Evolutionary conservation across 2,888 invertebrate genomes (phyloP).

Genomic region (Sabatieria punctata): DNA sequence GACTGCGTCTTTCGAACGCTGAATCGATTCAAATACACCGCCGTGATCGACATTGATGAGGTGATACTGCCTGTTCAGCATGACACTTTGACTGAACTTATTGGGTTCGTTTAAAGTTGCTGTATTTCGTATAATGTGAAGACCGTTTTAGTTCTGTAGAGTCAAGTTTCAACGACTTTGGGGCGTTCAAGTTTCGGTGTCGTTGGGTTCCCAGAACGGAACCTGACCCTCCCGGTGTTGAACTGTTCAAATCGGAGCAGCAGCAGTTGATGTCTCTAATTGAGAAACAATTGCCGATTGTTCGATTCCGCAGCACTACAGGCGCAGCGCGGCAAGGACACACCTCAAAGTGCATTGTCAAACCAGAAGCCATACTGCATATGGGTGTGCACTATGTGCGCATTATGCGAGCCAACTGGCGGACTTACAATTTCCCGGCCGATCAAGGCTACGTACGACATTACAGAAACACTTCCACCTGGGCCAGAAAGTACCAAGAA

Average conservation of each 20-base stretch:
- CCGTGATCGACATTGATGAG: slow-evolving; percentile 2
- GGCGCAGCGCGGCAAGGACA: background rate
- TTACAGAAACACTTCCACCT: background rate
- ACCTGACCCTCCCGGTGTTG: background rate
- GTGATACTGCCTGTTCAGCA: background rate
- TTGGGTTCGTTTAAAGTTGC: background rate
- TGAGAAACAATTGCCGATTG: background rate
- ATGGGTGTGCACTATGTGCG: background rate
- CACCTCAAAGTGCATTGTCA: background rate
- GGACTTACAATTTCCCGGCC: background rate
- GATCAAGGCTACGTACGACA: background rate
- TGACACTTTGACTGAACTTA: background rate
- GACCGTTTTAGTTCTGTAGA: background rate
- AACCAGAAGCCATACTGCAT: background rate
- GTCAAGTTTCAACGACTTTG: too few relatives aligned
- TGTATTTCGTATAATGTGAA: background rate
- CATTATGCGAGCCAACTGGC: background rate
- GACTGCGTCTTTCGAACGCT: background rate
- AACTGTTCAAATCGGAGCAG: background rate
- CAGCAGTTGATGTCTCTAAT: background rate
- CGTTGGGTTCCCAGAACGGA: background rate
- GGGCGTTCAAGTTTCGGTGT: background rate
- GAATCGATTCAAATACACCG: background rate
- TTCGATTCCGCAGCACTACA: background rate
- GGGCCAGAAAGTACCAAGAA: background rate